Evolutionary conservation across 2,888 invertebrate species (phyloP).

Genomic region (Agrenia bidenticulata): DNA sequence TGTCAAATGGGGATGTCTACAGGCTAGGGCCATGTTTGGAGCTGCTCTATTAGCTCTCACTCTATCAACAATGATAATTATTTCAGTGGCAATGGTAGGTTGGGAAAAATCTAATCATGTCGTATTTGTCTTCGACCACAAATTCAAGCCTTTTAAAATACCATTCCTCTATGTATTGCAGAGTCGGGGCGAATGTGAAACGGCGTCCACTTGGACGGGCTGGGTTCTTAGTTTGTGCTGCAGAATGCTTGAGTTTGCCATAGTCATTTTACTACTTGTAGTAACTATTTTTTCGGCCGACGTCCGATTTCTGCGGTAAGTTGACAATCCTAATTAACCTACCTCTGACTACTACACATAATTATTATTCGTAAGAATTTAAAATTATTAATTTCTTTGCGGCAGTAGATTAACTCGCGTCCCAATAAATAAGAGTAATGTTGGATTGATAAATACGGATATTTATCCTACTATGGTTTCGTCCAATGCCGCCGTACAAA

Average conservation of each 20-base stretch:
- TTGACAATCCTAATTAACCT: background rate
- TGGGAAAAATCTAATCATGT: background rate
- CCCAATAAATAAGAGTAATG: conserved; percentile 53
- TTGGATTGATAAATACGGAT: conserved; percentile 53
- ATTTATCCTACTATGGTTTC: conserved; percentile 54
- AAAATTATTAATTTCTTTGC: conserved; percentile 26
- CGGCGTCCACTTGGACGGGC: conserved; percentile 52
- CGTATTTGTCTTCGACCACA: too few species aligned
- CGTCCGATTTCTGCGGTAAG: conserved; percentile 53
- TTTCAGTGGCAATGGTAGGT: conserved; percentile 53
- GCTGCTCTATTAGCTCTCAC: conserved; percentile 52
- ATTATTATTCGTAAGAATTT: background rate
- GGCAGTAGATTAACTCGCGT: conserved; percentile 53
- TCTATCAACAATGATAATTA: conserved; percentile 53
- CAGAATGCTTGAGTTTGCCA: conserved; percentile 54
- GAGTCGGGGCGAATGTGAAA: conserved; percentile 53
- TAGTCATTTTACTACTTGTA: conserved; percentile 54
- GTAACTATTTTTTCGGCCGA: conserved; percentile 54
- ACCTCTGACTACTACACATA: background rate
- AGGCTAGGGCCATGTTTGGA: conserved; percentile 53
- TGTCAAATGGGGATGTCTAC: conserved; percentile 53
- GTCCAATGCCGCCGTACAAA: conserved; percentile 53
- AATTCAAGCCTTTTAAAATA: too few species aligned
- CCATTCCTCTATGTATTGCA: conserved; percentile 18
- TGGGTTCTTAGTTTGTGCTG: conserved; percentile 54